Percentiles rank a stretch among this genome's conserved stretches.
phyloP scores from a whole-genome alignment of 2,888 invertebrate species.

The Tribolium freemani region DNA sequence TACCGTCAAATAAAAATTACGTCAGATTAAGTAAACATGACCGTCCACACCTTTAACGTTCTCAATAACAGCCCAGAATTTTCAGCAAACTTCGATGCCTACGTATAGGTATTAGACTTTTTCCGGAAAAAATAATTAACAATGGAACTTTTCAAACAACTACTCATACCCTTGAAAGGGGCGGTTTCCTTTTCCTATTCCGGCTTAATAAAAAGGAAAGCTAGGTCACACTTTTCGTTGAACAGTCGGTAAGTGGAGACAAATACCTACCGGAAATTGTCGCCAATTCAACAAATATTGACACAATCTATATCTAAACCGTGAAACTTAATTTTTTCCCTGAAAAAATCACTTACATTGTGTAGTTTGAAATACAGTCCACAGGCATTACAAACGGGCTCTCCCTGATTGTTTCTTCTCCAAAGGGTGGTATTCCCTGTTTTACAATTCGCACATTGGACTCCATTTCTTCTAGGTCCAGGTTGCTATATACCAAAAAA shows the following conservation, averaged over 20 bases:
- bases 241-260: neutral
- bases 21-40: constrained; percentile 8
- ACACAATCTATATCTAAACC: neutral
- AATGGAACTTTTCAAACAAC: neutral
- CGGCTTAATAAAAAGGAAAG: constrained; percentile 30
- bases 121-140: neutral
- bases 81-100: no score
- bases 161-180: constrained; percentile 14
- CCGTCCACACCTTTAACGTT: no score
- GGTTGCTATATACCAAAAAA: constrained; percentile 62
- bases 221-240: constrained; percentile 2
- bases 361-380: constrained; percentile 91
- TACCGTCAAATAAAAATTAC: constrained; percentile 9
- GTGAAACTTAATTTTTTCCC: no score
- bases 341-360: constrained; percentile 71
- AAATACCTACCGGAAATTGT: neutral
- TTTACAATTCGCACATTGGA: constrained; percentile 96
- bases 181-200: constrained; percentile 39
- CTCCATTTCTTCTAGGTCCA: constrained; percentile 79
- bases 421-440: constrained; percentile 97
- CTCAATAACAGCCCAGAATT: no score
- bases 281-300: no score
- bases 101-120: no score
- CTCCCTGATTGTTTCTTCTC: constrained; percentile 97
- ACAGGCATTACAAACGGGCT: constrained; percentile 98